Base-by-base conservation (phyloP, 2,888 invertebrate genomes). In the Mythimna ferrago region DNA sequence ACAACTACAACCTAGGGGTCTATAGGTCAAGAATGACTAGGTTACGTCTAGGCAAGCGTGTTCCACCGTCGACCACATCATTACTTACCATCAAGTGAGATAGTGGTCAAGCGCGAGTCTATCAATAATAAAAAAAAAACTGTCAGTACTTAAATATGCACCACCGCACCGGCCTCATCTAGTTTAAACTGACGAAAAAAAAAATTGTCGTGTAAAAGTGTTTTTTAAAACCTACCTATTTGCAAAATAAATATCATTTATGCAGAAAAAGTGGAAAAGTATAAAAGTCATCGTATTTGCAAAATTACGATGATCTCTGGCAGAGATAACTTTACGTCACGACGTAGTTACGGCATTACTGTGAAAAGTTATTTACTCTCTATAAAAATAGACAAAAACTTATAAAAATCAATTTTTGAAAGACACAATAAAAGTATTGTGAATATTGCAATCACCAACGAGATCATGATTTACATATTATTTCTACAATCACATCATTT, bases 401-500 rank as follows among this genome's bases (percentile, higher is more conserved):
- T 68, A n/a, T 16, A 62, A 82, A 71, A 72, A n/a, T 61, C 10
- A 58, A 51, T 69, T 73, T 71, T 66, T 54, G 26, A 76, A 68
- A 72, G 66, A 78, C 67, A 74, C 54, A 72, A 72, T 68, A 79
- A 65, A 63, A 71, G 53, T 65, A 71, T 77, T 64, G 68, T 77
- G 73, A 82, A 74, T 66, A 76, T 63, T 79, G 71, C 75, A 74
- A 81, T 85, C 75, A 35, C 64, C 71, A 73, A 74, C 76, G 53
- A 76, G 64, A 80, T 73, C 80, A 73, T 84, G 74, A 76, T 80
- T 84, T 74, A 66, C 67, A 84, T 76, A 83, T 73, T 54, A 81
- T 68, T 73, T 67, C 32, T 58, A 73, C 70, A 78, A 81, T 81
- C 78, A 76, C 62, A 71, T 83, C 80, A 83, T 87, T 83, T 71